phyloP scores from a whole-genome alignment of 1,140 invertebrate species.

The Antheraea mylitta region DNA sequence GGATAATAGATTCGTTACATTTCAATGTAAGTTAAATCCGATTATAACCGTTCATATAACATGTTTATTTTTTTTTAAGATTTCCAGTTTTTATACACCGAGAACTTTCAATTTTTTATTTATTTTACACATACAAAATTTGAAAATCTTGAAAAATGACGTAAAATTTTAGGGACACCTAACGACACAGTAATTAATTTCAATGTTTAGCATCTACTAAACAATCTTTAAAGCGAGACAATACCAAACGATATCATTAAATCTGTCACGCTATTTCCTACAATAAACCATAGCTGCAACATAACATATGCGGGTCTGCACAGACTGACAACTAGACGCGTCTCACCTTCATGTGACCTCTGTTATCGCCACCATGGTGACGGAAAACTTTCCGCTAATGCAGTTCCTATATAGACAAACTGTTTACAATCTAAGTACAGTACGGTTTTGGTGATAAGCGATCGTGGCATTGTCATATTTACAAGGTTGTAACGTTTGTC shows the following conservation, averaged over 20 bases:
- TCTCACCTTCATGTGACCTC: not conserved
- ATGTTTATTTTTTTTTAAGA: too few relatives aligned
- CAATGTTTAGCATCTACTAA: too few relatives aligned
- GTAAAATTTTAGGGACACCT: too few relatives aligned
- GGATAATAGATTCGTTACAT: too few relatives aligned
- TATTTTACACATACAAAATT: too few relatives aligned
- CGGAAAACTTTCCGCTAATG: slow-evolving; percentile 4
- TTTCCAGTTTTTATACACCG: too few relatives aligned
- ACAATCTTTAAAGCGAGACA: too few relatives aligned
- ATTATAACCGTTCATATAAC: too few relatives aligned
- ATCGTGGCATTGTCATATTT: not conserved
- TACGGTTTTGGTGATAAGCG: not conserved
- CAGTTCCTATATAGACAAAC: slow-evolving; percentile 8
- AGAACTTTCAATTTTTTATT: too few relatives aligned
- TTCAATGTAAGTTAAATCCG: too few relatives aligned
- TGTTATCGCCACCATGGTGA: not conserved
- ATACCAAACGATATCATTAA: not conserved
- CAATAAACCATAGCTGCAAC: not conserved
- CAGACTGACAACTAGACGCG: slow-evolving; percentile 5
- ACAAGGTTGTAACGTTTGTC: not conserved
- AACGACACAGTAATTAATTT: too few relatives aligned
- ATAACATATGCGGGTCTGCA: not conserved
- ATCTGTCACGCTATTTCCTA: not conserved
- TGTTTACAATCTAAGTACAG: not conserved
- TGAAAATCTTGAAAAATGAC: too few relatives aligned